These are phyloP conservation scores for Syrista parreyssii DNA, from an alignment of 2,888 invertebrate genomes.

Conservation along the genomic window DNA sequence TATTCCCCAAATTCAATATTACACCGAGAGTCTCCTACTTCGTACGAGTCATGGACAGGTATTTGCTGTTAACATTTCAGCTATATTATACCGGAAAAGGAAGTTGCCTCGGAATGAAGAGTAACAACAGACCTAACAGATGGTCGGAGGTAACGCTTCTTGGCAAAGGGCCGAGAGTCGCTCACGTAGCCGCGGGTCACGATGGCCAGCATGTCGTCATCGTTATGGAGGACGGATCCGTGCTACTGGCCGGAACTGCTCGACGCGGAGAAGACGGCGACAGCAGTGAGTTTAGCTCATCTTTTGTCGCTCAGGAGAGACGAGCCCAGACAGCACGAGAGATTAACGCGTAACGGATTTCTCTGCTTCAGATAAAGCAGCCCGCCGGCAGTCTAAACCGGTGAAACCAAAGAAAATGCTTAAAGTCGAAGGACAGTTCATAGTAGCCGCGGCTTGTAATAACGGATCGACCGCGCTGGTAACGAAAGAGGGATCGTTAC, in stretches of 20 bases:
- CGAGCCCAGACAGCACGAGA: too few relatives aligned
- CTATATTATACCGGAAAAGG: slow-evolving; percentile 91
- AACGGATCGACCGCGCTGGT: slow-evolving; percentile 95
- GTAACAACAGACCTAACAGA: slow-evolving; percentile 69
- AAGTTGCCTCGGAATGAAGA: slow-evolving; percentile 85
- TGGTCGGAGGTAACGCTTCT: slow-evolving; percentile 75
- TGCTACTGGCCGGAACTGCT: slow-evolving; percentile 87
- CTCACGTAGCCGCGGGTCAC: slow-evolving; percentile 89
- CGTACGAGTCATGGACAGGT: not conserved
- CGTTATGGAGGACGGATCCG: slow-evolving; percentile 92
- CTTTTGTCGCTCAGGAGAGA: too few relatives aligned
- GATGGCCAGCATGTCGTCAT: slow-evolving; percentile 93
- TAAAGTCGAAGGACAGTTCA: slow-evolving; percentile 86
- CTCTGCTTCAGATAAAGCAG: slow-evolving; percentile 60
- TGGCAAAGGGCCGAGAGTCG: slow-evolving; percentile 78
- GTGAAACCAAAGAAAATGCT: slow-evolving; percentile 93
- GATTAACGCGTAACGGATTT: too few relatives aligned
- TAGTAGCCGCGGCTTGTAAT: slow-evolving; percentile 90
- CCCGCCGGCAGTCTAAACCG: slow-evolving; percentile 86
- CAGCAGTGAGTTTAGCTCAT: slow-evolving; percentile 68
- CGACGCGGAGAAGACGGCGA: slow-evolving; percentile 95
- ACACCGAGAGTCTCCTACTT: not conserved
- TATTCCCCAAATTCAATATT: slow-evolving; percentile 8
- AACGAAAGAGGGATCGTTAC: slow-evolving; percentile 87
- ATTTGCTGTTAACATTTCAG: slow-evolving; percentile 58